Evolutionary conservation across 2,888 invertebrate genomes (phyloP).

Genomic region (Spicauda simplicius): DNA sequence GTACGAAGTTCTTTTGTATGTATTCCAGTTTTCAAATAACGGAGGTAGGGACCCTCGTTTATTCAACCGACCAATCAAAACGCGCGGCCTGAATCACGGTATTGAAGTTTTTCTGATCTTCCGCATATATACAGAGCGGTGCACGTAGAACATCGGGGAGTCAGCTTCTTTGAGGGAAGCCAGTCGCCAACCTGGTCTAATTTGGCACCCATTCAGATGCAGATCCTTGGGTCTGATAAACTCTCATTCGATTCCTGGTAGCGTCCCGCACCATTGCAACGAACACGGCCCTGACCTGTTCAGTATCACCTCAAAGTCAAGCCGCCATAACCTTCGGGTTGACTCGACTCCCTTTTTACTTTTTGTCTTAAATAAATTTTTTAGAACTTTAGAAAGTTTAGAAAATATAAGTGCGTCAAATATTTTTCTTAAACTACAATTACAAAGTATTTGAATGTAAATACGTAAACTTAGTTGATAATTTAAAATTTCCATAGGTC

Average conservation of each 20-base stretch:
- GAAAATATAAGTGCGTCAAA: no score
- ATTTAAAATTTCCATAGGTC: no score
- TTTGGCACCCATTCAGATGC: not conserved
- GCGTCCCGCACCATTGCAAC: no score
- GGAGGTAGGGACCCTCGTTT: not conserved
- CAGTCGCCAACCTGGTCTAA: conserved; percentile 28
- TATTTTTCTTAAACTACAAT: no score
- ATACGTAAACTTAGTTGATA: no score
- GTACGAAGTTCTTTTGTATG: no score
- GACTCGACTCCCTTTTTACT: not conserved
- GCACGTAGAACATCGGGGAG: not conserved
- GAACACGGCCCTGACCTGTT: not conserved
- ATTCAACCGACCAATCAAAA: conserved; percentile 14
- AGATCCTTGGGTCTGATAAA: not conserved
- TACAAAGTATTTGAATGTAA: no score
- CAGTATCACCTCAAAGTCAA: conserved; percentile 8
- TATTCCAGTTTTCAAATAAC: no score
- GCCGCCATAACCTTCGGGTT: not conserved
- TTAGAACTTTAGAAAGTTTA: no score
- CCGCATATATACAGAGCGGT: conserved; percentile 12
- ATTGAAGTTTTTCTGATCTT: conserved; percentile 3
- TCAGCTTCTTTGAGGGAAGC: conserved; percentile 25
- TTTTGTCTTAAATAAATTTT: no score
- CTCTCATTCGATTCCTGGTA: not conserved
- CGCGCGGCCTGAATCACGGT: conserved; percentile 21